Percentiles rank a stretch among this genome's conserved stretches.
These are phyloP conservation scores for Ovis canadensis DNA, from an alignment of 2,113 vertebrate genomes.

Conservation along the genomic window DNA sequence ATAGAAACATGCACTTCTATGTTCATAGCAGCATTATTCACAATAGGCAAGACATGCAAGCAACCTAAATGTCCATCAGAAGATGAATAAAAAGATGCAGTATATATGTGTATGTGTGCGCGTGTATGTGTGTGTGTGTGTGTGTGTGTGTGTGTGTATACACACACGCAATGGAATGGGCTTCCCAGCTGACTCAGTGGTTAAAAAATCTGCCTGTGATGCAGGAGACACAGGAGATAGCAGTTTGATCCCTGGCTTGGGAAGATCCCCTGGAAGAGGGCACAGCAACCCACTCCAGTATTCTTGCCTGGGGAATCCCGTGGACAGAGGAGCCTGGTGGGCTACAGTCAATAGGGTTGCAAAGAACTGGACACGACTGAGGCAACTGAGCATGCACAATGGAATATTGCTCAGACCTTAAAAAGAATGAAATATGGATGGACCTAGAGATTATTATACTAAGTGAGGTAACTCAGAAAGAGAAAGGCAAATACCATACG, in stretches of 20 bases:
- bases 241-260: background rate
- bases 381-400: background rate
- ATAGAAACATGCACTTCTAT: background rate
- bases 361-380: background rate
- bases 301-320: background rate
- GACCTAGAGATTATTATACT: background rate
- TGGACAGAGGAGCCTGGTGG: background rate
- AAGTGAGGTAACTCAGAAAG: background rate
- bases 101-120: fast-evolving
- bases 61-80: background rate
- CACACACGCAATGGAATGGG: background rate
- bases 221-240: background rate
- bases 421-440: background rate
- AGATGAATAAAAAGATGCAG: background rate
- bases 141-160: background rate
- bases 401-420: background rate
- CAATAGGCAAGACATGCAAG: background rate
- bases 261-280: background rate
- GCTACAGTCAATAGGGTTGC: background rate
- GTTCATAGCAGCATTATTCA: background rate
- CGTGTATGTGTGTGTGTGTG: fast-evolving
- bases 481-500: background rate
- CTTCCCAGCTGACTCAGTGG: background rate
- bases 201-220: background rate
- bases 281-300: background rate